Evolutionary conservation across 2,797 vertebrate species (phyloP).

Genomic region (Menidia menidia): DNA sequence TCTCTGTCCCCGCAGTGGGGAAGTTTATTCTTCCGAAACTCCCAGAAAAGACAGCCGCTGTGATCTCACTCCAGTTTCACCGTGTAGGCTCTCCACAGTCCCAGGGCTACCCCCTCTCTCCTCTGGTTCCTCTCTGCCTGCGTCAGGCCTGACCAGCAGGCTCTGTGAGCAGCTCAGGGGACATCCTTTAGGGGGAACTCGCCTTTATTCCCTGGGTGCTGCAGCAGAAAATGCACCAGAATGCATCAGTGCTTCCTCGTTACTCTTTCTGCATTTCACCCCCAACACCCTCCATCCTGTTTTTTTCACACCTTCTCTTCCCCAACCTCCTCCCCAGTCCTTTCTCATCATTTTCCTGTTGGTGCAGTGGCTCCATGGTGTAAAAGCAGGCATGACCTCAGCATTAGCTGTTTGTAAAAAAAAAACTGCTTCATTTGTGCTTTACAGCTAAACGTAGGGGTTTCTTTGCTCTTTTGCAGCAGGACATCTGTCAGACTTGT

Average conservation of each 20-base stretch:
- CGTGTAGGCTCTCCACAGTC: slow-evolving; percentile 25
- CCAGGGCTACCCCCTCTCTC: slow-evolving; percentile 15
- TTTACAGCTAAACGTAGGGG: slow-evolving; percentile 39
- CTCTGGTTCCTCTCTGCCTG: not conserved
- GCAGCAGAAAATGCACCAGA: slow-evolving; percentile 81
- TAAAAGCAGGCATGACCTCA: slow-evolving; percentile 39
- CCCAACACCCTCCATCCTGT: slow-evolving; percentile 14
- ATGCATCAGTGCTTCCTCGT: slow-evolving; percentile 75
- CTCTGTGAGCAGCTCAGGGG: slow-evolving; percentile 58
- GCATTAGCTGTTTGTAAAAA: slow-evolving; percentile 60
- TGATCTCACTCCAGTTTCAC: slow-evolving; percentile 56
- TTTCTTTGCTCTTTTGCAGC: slow-evolving; percentile 8
- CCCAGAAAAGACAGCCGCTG: slow-evolving; percentile 31
- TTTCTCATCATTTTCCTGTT: slow-evolving; percentile 47
- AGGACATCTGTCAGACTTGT: not conserved
- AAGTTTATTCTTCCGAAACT: slow-evolving; percentile 20
- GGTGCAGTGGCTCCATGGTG: slow-evolving; percentile 41
- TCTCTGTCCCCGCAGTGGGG: slow-evolving; percentile 35
- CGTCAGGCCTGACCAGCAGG: slow-evolving; percentile 44
- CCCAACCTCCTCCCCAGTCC: slow-evolving; percentile 7
- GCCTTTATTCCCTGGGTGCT: slow-evolving; percentile 78
- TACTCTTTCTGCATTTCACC: slow-evolving; percentile 13
- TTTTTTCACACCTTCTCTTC: slow-evolving; percentile 7
- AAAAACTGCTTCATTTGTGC: slow-evolving; percentile 54
- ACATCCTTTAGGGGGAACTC: slow-evolving; percentile 58